Evolutionary conservation across 2,113 vertebrate species (phyloP).

Genomic region (Melozone crissalis): DNA sequence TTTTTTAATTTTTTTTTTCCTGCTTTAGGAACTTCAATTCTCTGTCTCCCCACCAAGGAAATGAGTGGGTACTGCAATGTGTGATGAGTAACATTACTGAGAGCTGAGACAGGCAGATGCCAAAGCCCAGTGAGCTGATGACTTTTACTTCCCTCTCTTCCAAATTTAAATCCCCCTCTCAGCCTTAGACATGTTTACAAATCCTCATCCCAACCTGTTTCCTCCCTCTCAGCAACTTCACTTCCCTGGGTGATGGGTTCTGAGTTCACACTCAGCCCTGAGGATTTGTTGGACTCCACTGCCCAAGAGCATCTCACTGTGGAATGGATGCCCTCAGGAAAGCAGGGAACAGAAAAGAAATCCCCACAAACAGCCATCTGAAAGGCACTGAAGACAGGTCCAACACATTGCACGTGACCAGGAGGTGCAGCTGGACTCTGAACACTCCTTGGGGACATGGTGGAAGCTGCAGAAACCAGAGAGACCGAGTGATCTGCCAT

Average conservation of each 20-base stretch:
- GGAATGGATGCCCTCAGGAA: not conserved
- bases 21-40: not conserved
- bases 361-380: not conserved
- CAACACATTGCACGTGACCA: not conserved
- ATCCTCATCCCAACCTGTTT: not conserved
- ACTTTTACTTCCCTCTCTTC: not conserved
- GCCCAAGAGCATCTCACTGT: not conserved
- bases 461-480: not conserved
- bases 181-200: not conserved
- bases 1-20: too few relatives aligned
- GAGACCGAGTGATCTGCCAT: not conserved
- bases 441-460: not conserved
- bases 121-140: not conserved
- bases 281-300: not conserved
- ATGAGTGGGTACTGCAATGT: not conserved
- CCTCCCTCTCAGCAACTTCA: not conserved
- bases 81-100: accelerated
- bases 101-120: not conserved
- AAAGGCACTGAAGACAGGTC: not conserved
- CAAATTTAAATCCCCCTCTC: not conserved
- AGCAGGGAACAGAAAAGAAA: not conserved
- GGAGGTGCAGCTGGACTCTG: not conserved
- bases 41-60: conserved; percentile 46
- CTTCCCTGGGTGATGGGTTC: not conserved
- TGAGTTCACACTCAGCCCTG: not conserved